Conservation (phyloP, 2,888 invertebrate genomes). For the Clivina fossor region DNA sequence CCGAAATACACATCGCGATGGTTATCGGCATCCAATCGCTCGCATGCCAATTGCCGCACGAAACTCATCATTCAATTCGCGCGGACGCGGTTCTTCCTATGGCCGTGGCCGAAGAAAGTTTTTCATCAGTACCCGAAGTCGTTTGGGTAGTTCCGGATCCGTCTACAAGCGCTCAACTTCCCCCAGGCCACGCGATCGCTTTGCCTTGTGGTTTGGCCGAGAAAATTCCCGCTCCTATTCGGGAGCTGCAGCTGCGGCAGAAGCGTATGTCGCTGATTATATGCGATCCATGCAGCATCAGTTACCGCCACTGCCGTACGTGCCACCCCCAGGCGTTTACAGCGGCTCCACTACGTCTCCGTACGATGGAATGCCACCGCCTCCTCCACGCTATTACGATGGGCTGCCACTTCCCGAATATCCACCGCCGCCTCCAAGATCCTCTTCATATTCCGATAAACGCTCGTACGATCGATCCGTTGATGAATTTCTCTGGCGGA, state of each 20-base stretch:
- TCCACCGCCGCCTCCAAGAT: conserved; percentile 58
- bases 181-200: conserved; percentile 61
- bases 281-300: conserved; percentile 88
- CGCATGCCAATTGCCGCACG: conserved; percentile 55
- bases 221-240: conserved; percentile 56
- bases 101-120: conserved; percentile 63
- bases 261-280: conserved; percentile 85
- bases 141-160: conserved; percentile 57
- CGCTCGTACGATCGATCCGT: conserved; percentile 86
- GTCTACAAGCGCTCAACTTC: conserved; percentile 62
- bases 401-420: conserved; percentile 77
- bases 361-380: conserved; percentile 63
- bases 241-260: conserved; percentile 69
- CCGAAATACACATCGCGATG: conserved; percentile 57
- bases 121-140: conserved; percentile 66
- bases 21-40: conserved; percentile 51
- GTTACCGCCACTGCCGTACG: conserved; percentile 82
- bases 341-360: conserved; percentile 56
- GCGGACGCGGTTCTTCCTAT: conserved; percentile 57
- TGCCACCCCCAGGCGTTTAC: conserved; percentile 64
- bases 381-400: conserved; percentile 82
- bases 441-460: conserved; percentile 67
- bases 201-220: conserved; percentile 65
- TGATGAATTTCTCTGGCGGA: conserved; percentile 84
- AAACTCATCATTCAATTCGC: conserved; percentile 55